phyloP scores from a whole-genome alignment of 2,113 vertebrate genomes.

The Rallus limicola region DNA sequence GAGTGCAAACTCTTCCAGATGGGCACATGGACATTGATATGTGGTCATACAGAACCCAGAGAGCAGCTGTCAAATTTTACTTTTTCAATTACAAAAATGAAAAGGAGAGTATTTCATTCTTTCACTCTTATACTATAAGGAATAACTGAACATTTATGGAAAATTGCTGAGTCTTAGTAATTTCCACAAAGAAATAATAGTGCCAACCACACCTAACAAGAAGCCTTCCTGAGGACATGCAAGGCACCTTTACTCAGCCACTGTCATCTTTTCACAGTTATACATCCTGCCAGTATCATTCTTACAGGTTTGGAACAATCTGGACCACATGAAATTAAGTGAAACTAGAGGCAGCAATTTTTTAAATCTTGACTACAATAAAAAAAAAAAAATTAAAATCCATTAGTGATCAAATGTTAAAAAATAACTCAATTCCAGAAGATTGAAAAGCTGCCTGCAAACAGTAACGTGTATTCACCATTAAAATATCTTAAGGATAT shows the following conservation, averaged over 20 bases:
- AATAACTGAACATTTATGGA: not conserved
- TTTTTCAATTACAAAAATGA: not conserved
- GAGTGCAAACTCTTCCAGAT: not conserved
- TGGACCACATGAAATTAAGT: not conserved
- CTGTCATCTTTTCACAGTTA: not conserved
- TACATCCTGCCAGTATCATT: not conserved
- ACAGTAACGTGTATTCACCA: not conserved
- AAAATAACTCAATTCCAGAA: not conserved
- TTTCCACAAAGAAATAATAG: not conserved
- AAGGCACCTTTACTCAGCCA: not conserved
- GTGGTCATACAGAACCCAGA: not conserved
- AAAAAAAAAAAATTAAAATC: not conserved
- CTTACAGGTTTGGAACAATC: not conserved
- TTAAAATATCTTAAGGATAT: slow-evolving; percentile 18
- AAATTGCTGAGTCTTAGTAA: not conserved
- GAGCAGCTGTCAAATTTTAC: not conserved
- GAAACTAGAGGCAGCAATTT: slow-evolving; percentile 11
- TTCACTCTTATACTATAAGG: not conserved
- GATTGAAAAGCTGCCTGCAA: not conserved
- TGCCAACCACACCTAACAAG: not conserved
- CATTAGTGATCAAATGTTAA: not conserved
- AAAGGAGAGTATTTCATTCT: accelerated
- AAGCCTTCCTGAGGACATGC: not conserved
- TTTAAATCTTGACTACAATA: not conserved
- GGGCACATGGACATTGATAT: not conserved